Evolutionary conservation across 2,888 invertebrate genomes (phyloP).

Genomic region (Coelopa pilipes): DNA sequence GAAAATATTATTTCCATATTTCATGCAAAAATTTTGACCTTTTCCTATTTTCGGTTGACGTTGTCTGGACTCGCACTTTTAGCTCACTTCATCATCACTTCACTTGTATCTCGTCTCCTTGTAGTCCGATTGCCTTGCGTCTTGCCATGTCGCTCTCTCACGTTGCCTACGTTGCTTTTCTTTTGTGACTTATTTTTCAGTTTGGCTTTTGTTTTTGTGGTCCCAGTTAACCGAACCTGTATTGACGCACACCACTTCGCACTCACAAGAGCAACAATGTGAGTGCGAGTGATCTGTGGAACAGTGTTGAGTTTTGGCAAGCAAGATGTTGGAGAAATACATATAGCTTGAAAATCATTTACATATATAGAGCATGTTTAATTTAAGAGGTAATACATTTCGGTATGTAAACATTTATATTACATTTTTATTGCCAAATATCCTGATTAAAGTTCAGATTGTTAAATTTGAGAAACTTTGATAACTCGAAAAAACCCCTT

Average conservation of each 20-base stretch:
- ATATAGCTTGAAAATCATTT: no score
- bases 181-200: not conserved
- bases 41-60: not conserved
- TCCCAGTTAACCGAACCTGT: conserved; percentile 16
- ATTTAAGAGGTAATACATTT: no score
- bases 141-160: conserved; percentile 14
- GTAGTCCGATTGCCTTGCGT: conserved; percentile 16
- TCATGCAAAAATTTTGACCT: not conserved
- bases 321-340: not conserved
- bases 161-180: conserved; percentile 19
- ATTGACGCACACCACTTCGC: conserved; percentile 27
- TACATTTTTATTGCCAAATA: no score
- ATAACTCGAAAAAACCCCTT: not conserved
- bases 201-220: conserved; percentile 2
- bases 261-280: conserved; percentile 18
- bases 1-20: not conserved
- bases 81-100: conserved; percentile 15
- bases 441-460: no score
- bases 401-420: no score
- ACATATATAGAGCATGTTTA: no score
- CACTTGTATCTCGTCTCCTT: conserved; percentile 14
- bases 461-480: no score
- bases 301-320: conserved; percentile 8
- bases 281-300: conserved; percentile 5
- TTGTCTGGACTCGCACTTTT: not conserved